Evolutionary conservation across 2,888 invertebrate species (phyloP), one percentile per base, ranked within the genome.

Genomic region (Lymantria dispar): DNA sequence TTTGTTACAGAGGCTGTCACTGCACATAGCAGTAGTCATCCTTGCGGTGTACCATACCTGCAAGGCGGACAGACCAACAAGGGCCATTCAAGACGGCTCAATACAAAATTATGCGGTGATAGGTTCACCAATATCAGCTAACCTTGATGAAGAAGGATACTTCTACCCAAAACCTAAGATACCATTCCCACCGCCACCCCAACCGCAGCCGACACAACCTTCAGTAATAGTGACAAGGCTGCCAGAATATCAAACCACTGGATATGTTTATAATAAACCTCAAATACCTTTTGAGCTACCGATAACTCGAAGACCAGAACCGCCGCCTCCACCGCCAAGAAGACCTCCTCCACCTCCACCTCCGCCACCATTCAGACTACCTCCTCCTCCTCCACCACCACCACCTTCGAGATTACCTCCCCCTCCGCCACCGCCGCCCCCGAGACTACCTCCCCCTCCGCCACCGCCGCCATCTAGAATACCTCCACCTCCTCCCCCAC

Each of bases 1-100:
- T 0, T 15, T 50, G 41, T 86, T 83, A 13, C 90, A 91, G 91
- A 91, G 87, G 85, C 80, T 90, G 78, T 87, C 87, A 79, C 83
- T 89, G 84, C 88, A 86, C 51, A 56, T 89, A 59, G 84, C 85
- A 68, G 88, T 85, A 80, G 80, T 89, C 56, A 76, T 90, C 56
- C 75, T 90, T 71, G 85, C 87, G 66, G 83, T 85, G 69, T 82
- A 76, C 75, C 78, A 76, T 72, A 80, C 84, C 56, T 82, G 87
- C 74, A 76, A 62, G 41, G 88, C 85, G 41, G 83, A 86, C 48
- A 81, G 87, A 14, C 56, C 64, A 13, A 56, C 60, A 36, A 76
- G 86, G 44, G 90, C 85, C 37, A 88, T 90, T 58, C 78, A 76
- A 29, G 82, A 74, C 60, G 76, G 74, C 64, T 72, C 85, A 5